Evolutionary conservation across 2,797 vertebrate genomes (phyloP).

Genomic region (Morelia viridis): DNA sequence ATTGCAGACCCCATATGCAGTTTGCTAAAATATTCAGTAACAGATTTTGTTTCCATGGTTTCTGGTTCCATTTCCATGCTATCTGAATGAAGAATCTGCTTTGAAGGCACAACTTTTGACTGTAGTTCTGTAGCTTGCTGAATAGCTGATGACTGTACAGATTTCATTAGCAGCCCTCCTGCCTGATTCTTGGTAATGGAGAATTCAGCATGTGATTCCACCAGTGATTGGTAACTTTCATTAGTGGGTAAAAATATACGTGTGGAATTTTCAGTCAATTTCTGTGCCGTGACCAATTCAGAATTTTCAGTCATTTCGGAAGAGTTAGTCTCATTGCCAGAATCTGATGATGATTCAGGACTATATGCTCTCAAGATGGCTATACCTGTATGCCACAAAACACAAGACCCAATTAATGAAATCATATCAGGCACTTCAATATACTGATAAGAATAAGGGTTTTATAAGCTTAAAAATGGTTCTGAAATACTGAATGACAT

Average conservation of each 20-base stretch:
- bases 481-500: conserved; percentile 65
- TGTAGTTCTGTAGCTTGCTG: conserved; percentile 80
- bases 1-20: conserved; percentile 89
- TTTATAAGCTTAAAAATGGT: conserved; percentile 71
- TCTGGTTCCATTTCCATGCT: conserved; percentile 98
- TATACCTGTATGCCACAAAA: conserved; percentile 91
- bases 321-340: conserved; percentile 98
- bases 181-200: conserved; percentile 73
- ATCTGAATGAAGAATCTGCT: conserved; percentile 90
- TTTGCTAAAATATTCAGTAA: conserved; percentile 95
- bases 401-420: conserved; percentile 81
- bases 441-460: conserved; percentile 67
- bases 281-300: conserved; percentile 91
- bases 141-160: conserved; percentile 71
- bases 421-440: conserved; percentile 69
- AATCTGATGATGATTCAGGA: conserved; percentile 98
- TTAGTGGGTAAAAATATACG: conserved; percentile 86
- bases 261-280: conserved; percentile 87
- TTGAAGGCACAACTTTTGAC: conserved; percentile 86
- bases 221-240: conserved; percentile 85
- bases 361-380: conserved; percentile 97
- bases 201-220: conserved; percentile 87
- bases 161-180: conserved; percentile 73
- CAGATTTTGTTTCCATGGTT: conserved; percentile 98
- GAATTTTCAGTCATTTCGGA: conserved; percentile 99